Evolutionary conservation across 2,113 vertebrate genomes (phyloP), one percentile per base, ranked within the genome.

Genomic region (Dinomys branickii): DNA sequence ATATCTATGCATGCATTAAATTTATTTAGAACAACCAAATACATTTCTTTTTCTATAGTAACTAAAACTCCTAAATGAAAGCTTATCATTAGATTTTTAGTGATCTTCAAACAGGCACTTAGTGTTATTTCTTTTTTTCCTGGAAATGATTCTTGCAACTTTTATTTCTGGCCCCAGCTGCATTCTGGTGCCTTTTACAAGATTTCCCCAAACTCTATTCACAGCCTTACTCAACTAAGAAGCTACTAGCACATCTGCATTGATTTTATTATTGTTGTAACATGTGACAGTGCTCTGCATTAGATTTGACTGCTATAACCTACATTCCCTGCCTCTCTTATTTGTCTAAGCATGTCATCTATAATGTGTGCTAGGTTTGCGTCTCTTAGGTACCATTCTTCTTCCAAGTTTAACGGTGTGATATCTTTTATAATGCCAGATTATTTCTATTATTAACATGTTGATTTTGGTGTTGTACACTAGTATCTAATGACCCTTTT

Each of bases 401-500:
- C 93, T 77, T 88, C 73, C 81, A 41, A 35, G 7, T 83, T 91
- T 44, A n/a, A 82, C 88, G 33, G 16, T 75, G 13, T 26, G 9
- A 17, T 54, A 78, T 92, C 73, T 91, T 96, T 88, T 81, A 88
- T 33, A 92, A 73, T 71, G 38, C 58, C 47, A 54, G 35, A 19
- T 85, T 84, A 86, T 47, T 91, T 35, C 44, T 83, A 67, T 83
- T 69, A 94, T 75, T 90, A 82, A 88, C 81, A 96, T 96, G 63
- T 98, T 98, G 92, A 69, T 59, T 94, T 97, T 95, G 97, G 91
- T 81, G 50, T 90, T 58, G 41, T 78, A 67, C 44, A 65, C 50
- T 59, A 80, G 96, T 89, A 85, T 91, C 95, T 97, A 98, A 97
- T 97, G 98, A 96, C 96, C 98, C 97, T 96, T 96, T 97, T 96